Conservation (phyloP, 2,113 vertebrate species). For the Oreochromis spilurus region DNA sequence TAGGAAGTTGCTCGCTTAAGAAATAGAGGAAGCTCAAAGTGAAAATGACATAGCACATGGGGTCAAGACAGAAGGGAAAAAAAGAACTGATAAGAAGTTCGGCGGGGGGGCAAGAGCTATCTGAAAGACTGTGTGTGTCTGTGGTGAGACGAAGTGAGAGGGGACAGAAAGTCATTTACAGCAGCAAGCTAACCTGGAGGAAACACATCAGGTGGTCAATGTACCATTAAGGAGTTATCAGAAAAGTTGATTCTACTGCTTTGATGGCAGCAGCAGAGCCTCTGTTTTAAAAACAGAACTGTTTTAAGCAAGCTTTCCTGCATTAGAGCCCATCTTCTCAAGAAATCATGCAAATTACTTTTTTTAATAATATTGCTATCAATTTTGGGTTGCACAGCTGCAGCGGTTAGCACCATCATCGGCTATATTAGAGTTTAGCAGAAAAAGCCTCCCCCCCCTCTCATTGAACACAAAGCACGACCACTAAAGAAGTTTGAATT, state of each 20-base stretch:
- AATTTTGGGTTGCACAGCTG: neutral
- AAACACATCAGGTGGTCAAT: slow-evolving; percentile 27
- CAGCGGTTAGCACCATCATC: neutral
- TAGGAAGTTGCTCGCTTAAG: neutral
- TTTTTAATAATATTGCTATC: neutral
- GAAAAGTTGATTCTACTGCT: neutral
- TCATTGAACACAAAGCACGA: neutral
- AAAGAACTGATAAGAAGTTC: neutral
- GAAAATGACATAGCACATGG: neutral
- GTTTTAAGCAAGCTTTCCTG: neutral
- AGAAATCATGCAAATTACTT: neutral
- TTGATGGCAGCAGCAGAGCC: neutral
- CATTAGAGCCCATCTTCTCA: neutral
- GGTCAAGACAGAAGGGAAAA: neutral
- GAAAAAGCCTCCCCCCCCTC: neutral
- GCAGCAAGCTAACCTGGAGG: neutral
- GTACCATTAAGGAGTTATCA: slow-evolving; percentile 4
- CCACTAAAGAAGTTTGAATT: neutral
- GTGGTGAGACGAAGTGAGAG: neutral
- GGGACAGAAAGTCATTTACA: slow-evolving; percentile 12
- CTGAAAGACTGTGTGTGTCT: neutral
- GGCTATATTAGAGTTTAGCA: neutral
- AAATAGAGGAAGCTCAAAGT: neutral
- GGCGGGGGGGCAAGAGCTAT: neutral
- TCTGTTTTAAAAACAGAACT: neutral